Base-by-base conservation (phyloP, 2,888 invertebrate genomes). In the Eristalis arbustorum region DNA sequence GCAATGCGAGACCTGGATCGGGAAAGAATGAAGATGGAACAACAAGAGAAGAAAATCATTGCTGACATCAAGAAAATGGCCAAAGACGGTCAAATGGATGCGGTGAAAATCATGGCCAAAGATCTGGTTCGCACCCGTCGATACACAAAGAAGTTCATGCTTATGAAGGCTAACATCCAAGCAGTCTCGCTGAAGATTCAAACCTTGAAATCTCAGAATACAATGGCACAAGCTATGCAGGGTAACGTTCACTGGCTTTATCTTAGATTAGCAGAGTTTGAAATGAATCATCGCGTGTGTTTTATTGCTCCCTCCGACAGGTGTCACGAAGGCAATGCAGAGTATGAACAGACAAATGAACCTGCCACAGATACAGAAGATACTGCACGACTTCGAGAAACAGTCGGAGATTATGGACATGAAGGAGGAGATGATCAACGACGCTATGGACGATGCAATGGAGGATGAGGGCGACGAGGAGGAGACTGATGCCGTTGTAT, bases 321-420 rank as follows among this genome's bases (percentile, higher is more conserved):
- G 99, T 28, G 99, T 99, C 57, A 99, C 99, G 1, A 96, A 96
- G 92, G 99, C 99, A 84, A 99, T 99, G 99, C 96, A 97, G 91
- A 97, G 96, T 91, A 99, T 99, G 99, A 99, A 99, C 93, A 95
- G 96, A 31, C 97, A 98, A 92, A 93, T 99, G 91, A 99, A 99
- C 94, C 94, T 99, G 93, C 99, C 99, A 11, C 99, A 99, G 94
- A 99, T 99, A 91, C 99, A 99, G 93, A 97, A 97, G 92, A 99
- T 99, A 89, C 94, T 97, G 89, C 96, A 97, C 94, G 99, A 99
- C 91, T 99, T 99, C 93, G 99, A 99, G 93, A 99, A 99, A 91
- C 99, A 99, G 92, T 98, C 98, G 0, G 99, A 99, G 93, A 98
- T 99, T 75, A 99, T 99, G 99, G 99, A 99, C 92, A 99, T 99